Evolutionary conservation across 2,797 vertebrate species (phyloP).

Genomic region (Cossypha polioptera): DNA sequence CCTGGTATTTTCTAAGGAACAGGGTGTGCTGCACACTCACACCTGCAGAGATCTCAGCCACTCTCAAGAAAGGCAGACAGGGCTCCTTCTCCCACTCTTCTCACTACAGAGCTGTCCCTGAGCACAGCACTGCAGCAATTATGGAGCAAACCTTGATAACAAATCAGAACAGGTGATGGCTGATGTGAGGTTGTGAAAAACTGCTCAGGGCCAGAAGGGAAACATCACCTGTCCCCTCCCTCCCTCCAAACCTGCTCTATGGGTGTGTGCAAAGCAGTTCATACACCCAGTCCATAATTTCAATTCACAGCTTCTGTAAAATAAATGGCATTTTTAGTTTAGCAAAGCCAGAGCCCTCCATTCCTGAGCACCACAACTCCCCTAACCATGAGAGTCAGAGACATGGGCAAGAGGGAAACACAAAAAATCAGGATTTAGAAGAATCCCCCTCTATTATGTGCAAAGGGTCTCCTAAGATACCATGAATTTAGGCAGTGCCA

Average conservation of each 20-base stretch:
- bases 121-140: neutral
- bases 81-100: neutral
- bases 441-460: accelerated
- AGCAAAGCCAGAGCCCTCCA: neutral
- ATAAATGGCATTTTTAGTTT: neutral
- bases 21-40: neutral
- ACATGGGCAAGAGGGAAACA: neutral
- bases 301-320: neutral
- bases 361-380: neutral
- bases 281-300: neutral
- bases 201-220: neutral
- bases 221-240: neutral
- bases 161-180: neutral
- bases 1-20: neutral
- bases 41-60: neutral
- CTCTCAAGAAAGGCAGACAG: neutral
- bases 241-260: neutral
- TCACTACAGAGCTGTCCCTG: neutral
- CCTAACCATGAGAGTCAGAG: neutral
- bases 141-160: neutral
- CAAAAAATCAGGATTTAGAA: neutral
- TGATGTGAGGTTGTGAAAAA: neutral
- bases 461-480: neutral
- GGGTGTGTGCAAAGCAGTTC: neutral
- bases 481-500: neutral